Base-by-base conservation (phyloP, 2,888 invertebrate genomes). In the Melanophora roralis region DNA sequence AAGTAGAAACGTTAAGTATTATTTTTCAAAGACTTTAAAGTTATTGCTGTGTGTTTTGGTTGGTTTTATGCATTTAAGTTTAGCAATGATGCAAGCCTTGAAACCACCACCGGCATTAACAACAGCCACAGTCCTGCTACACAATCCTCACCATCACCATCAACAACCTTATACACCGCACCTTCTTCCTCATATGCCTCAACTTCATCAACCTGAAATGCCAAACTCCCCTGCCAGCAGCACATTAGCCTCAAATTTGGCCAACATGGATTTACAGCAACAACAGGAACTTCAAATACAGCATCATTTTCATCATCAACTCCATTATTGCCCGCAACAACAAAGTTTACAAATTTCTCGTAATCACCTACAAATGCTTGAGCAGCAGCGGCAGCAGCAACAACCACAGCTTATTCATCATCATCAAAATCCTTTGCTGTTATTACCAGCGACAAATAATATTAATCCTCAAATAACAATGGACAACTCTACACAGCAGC, bases 61-160 rank as follows among this genome's bases (percentile, higher is more conserved):
- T 69, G 40, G 57, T 59, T 72, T 73, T 74, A 85, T 86, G 86
- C 85, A 85, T 84, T 78, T 86, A 82, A 84, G 84, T 82, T 81
- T 84, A 84, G 86, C 87, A 83, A 89, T 89, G 88, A 89, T 89
- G 88, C 89, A 89, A 86, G 86, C 88, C 77, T 85, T 89, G 86
- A 86, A 88, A 84, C 88, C 87, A 78, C 87, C 88, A 81, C 87
- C 86, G 57, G 69, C 85, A 32, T 78, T 81, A 74, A 45, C 72
- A 62, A 68, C 80, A 76, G 53, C 72, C 36, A 45, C 75, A 49
- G 12, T 69, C 53, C 21, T 51, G 82, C 84, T 85, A 51, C 84
- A 84, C 1, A n/a, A n/a, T n/a, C n/a, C n/a, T n/a, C 83, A 82
- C 34, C 83, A 83, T 6, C 83, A 83, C 23, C 83, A 81, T 55